A percentile compares a stretch with the other conserved stretches of the same genome.
Conservation (phyloP, 2,113 vertebrate species). For the Bombycilla garrulus region DNA sequence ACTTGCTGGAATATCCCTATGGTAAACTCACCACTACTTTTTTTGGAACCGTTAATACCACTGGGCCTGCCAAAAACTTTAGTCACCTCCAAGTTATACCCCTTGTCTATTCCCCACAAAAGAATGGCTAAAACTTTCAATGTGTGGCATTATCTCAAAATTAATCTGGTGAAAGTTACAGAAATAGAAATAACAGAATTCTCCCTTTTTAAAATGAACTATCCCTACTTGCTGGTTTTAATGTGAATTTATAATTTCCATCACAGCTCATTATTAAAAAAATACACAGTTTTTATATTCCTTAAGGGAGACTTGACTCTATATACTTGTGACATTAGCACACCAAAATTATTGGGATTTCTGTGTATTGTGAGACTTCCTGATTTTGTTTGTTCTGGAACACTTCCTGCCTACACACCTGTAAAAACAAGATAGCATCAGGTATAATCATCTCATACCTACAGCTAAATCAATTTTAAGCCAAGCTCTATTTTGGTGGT, state of each 20-base stretch:
- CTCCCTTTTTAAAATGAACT: neutral
- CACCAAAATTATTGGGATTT: neutral
- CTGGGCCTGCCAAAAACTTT: slow-evolving; percentile 4
- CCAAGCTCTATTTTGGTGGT: neutral
- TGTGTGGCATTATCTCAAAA: neutral
- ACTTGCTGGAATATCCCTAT: neutral
- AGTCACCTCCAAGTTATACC: neutral
- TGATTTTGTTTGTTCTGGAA: neutral
- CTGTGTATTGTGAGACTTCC: neutral
- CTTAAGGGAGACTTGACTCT: neutral
- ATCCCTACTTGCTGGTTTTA: neutral
- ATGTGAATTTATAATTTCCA: neutral
- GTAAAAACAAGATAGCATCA: neutral
- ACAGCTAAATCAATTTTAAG: neutral
- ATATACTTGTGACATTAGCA: neutral
- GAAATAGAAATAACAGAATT: neutral
- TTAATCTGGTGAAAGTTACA: neutral
- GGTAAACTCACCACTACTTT: neutral
- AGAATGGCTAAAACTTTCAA: neutral
- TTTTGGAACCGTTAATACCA: slow-evolving; percentile 10
- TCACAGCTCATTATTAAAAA: neutral
- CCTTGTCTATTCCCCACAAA: neutral
- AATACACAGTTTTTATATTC: neutral
- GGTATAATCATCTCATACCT: neutral
- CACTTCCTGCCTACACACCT: neutral